Conservation (phyloP, 2,888 invertebrate species). For the Meiosimyza platycephala region DNA sequence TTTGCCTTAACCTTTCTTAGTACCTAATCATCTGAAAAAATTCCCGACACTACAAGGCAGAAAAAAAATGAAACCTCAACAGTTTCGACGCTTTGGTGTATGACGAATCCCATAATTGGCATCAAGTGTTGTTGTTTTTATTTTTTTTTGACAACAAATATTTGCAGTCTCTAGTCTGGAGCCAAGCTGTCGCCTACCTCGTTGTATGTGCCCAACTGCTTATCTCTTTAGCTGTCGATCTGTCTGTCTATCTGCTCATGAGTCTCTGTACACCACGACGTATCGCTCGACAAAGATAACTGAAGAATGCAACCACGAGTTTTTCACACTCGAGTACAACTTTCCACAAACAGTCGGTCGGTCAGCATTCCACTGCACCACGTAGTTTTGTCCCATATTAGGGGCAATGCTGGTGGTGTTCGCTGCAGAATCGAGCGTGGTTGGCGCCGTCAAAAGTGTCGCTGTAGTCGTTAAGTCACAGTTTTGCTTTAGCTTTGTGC, state of each 20-base stretch:
- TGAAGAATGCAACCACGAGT: constrained; percentile 14
- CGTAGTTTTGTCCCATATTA: constrained; percentile 25
- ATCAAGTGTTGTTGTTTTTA: not conserved
- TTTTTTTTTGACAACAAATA: not conserved
- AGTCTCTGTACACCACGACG: not conserved
- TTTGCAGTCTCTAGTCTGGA: no score
- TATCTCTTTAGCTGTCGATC: not conserved
- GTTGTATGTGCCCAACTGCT: not conserved
- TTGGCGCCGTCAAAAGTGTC: constrained; percentile 14
- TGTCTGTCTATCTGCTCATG: not conserved
- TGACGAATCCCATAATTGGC: not conserved
- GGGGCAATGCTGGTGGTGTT: constrained; percentile 18
- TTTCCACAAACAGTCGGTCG: not conserved
- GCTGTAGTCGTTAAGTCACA: not conserved
- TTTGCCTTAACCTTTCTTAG: no score
- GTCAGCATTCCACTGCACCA: constrained; percentile 10
- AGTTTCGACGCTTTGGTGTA: not conserved
- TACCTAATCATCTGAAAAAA: no score
- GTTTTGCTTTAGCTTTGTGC: not conserved
- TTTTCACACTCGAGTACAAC: not conserved
- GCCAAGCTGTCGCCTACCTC: not conserved
- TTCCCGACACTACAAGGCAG: no score
- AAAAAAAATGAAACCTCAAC: not conserved
- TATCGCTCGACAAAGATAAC: constrained; percentile 10
- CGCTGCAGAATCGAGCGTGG: constrained; percentile 21